Conservation (phyloP, 1,140 invertebrate species). For the Probaryconus sp. region DNA sequence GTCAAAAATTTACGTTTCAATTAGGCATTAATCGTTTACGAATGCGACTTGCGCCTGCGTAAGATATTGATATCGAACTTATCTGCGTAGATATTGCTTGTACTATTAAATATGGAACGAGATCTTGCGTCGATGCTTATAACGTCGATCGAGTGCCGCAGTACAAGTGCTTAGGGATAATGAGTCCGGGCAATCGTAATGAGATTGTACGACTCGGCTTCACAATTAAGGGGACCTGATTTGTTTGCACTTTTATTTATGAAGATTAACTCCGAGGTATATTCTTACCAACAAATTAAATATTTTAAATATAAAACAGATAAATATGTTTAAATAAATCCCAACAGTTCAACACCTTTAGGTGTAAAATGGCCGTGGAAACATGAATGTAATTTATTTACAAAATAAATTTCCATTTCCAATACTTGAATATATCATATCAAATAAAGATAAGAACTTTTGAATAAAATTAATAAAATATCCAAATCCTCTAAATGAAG, state of each 20-base stretch:
- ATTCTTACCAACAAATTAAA: too few relatives aligned
- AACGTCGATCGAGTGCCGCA: slow-evolving; percentile 31
- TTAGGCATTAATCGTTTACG: slow-evolving; percentile 34
- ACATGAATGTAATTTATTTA: too few relatives aligned
- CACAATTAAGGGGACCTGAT: slow-evolving; percentile 47
- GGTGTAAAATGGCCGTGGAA: too few relatives aligned
- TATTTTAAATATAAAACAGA: too few relatives aligned
- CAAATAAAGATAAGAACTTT: too few relatives aligned
- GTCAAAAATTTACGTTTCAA: slow-evolving; percentile 48
- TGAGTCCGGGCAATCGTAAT: slow-evolving; percentile 40
- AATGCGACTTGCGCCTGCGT: slow-evolving; percentile 10
- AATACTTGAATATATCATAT: too few relatives aligned
- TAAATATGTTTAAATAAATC: too few relatives aligned
- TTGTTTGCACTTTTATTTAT: slow-evolving; percentile 29
- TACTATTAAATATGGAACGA: slow-evolving; percentile 56
- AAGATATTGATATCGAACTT: slow-evolving; percentile 40
- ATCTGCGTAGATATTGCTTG: slow-evolving; percentile 50
- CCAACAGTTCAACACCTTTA: too few relatives aligned
- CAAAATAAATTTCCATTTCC: too few relatives aligned
- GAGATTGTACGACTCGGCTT: slow-evolving; percentile 58
- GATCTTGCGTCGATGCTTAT: slow-evolving; percentile 40
- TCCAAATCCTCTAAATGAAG: too few relatives aligned
- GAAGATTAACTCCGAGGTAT: too few relatives aligned
- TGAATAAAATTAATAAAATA: too few relatives aligned
- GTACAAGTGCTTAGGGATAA: slow-evolving; percentile 46